phyloP scores from a whole-genome alignment of 2,888 invertebrate species.

The Deilephila elpenor region DNA sequence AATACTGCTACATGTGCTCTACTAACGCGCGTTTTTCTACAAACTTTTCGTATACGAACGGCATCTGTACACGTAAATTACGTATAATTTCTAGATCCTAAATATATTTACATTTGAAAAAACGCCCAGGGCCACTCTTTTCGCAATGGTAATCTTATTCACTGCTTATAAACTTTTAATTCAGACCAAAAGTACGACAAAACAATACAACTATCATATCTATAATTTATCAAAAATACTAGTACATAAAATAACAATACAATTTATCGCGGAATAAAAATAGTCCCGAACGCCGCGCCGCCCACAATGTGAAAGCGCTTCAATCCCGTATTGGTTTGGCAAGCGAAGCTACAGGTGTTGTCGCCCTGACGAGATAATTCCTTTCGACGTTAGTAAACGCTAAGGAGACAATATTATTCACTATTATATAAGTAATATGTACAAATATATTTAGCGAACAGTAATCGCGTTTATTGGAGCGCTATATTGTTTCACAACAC shows the following conservation, averaged over 20 bases:
- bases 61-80: no score
- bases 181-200: no score
- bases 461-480: constrained; percentile 22
- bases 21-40: background rate
- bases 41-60: background rate
- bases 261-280: no score
- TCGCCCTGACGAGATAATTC: constrained; percentile 53
- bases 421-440: background rate
- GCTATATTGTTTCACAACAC: constrained; percentile 22
- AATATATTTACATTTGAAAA: no score
- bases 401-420: constrained; percentile 19
- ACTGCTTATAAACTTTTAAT: no score
- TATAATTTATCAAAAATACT: no score
- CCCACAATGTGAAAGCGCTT: constrained; percentile 8
- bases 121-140: no score
- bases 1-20: background rate
- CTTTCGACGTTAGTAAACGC: constrained; percentile 45
- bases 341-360: constrained; percentile 65
- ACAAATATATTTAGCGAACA: background rate
- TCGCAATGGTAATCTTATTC: no score
- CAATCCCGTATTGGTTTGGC: constrained; percentile 48
- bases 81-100: no score
- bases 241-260: no score
- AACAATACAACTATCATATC: no score
- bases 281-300: no score